phyloP scores from a whole-genome alignment of 2,113 vertebrate genomes.

The Hydrochoerus hydrochaeris region DNA sequence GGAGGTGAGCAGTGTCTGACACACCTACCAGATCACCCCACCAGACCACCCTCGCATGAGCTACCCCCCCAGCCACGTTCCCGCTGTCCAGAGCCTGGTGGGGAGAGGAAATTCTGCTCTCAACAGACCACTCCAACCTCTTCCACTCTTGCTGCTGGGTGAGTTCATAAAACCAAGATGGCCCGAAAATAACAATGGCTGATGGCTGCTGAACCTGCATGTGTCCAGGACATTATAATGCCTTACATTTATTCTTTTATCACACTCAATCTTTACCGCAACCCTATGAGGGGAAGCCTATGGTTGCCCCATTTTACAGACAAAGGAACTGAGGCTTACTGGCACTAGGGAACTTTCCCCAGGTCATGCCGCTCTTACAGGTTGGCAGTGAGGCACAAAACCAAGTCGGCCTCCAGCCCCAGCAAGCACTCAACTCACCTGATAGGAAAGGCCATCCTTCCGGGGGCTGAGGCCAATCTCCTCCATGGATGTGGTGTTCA shows the following conservation, averaged over 20 bases:
- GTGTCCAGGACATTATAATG: background rate
- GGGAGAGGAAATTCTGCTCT: background rate
- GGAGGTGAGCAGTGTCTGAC: background rate
- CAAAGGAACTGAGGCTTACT: background rate
- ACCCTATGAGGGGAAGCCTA: background rate
- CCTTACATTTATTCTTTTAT: background rate
- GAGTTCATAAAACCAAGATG: background rate
- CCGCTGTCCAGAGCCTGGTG: background rate
- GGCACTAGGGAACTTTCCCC: background rate
- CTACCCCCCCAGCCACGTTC: background rate
- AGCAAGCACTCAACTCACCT: conserved; percentile 86
- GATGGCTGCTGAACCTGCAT: background rate
- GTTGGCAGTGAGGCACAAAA: background rate
- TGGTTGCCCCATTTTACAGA: background rate
- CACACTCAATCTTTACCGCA: background rate
- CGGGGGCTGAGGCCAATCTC: conserved; percentile 95
- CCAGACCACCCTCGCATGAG: background rate
- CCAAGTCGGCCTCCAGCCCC: background rate
- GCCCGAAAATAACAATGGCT: background rate
- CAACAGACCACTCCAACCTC: background rate
- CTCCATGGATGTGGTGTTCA: conserved; percentile 94
- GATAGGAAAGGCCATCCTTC: conserved; percentile 96
- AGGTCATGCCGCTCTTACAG: background rate
- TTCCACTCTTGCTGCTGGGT: background rate
- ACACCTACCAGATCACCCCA: background rate